Base-by-base conservation (phyloP, 2,797 vertebrate genomes). In the Danio choprae region DNA sequence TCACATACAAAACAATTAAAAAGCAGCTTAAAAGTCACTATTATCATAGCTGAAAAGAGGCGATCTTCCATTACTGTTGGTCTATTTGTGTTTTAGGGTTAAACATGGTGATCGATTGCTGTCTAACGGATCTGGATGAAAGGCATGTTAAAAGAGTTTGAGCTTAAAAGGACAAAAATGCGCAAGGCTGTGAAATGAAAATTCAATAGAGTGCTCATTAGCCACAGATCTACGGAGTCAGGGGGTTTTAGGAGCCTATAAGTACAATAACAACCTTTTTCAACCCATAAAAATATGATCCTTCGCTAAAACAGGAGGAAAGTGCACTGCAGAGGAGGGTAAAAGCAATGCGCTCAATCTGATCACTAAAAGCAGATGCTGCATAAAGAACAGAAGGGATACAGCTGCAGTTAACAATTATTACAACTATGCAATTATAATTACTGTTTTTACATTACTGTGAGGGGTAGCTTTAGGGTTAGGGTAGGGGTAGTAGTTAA, bases 111-210 rank as follows among this genome's bases (percentile, higher is more conserved):
- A 93, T 91, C 60, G 81, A 92, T 89, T 80, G 8, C 43, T 44
- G 15, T 63, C 69, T 74, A 53, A 51, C 18, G 71, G 59, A 55
- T 82, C 79, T 82, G 63, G 29, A 65, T 46, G 65, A 81, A 29
- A 85, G 84, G 12, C 81, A 83, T 38, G 69, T 77, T 80, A 43
- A 85, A 84, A 88, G 53, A 20, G 74, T 89, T 87, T 87, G 85
- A 86, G 88, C 88, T 91, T 89, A 87, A 91, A 90, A 89, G 83
- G 76, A 88, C 87, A 90, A 81, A 91, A 91, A 91, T 86, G 87
- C 86, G 84, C 59, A 58, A 86, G 82, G 86, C 86, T 86, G 85
- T 83, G 81, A 88, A 88, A 87, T 87, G 81, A 87, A 92, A 90
- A 91, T 89, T 84, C 74, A 55, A 90, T 89, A 84, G 76, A 77